Percentiles rank a stretch among this genome's conserved stretches.
Evolutionary conservation across 2,888 invertebrate genomes (phyloP).

Genomic region (Pocota personata): DNA sequence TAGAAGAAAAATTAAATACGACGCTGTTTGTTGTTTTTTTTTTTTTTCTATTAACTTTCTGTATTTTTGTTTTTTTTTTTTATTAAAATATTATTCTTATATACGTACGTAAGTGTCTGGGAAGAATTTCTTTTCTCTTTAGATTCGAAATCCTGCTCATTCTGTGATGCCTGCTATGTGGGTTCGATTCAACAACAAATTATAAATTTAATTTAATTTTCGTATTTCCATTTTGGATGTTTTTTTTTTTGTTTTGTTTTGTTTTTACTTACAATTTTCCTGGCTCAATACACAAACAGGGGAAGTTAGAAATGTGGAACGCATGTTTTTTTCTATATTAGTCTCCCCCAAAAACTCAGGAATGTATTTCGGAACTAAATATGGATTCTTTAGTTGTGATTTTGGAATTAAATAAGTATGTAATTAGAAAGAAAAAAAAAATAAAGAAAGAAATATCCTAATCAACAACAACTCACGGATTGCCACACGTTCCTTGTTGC

Average conservation of each 20-base stretch:
- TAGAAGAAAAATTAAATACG: constrained; percentile 42
- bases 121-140: constrained; percentile 48
- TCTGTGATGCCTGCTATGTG: constrained; percentile 58
- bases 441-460: constrained; percentile 62
- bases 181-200: constrained; percentile 68
- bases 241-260: constrained; percentile 19
- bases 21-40: constrained; percentile 32
- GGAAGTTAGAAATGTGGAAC: constrained; percentile 51
- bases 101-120: constrained; percentile 55
- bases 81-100: constrained; percentile 22
- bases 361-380: constrained; percentile 62
- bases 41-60: constrained; percentile 13
- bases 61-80: constrained; percentile 3
- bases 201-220: constrained; percentile 37
- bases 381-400: constrained; percentile 46
- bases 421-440: constrained; percentile 46
- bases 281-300: constrained; percentile 55
- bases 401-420: constrained; percentile 51
- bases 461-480: constrained; percentile 72
- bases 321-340: constrained; percentile 22
- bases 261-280: constrained; percentile 71
- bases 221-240: constrained; percentile 10
- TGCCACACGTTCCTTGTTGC: constrained; percentile 55
- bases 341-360: constrained; percentile 55
- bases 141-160: constrained; percentile 58